phyloP scores from a whole-genome alignment of 2,113 vertebrate species.

The Pedetes capensis region DNA sequence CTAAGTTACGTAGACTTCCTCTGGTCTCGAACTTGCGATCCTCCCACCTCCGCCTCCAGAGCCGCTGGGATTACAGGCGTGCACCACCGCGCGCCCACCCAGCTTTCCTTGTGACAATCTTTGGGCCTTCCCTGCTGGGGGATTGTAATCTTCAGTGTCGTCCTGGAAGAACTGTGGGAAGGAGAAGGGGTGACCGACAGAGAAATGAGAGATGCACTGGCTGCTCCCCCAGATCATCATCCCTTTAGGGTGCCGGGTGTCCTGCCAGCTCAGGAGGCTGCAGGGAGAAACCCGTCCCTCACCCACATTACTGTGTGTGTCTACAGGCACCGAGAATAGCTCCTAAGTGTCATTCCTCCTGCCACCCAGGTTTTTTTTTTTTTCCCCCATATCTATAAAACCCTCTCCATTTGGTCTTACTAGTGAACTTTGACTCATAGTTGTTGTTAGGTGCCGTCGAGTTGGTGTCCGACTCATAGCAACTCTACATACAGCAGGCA shows the following conservation, averaged over 20 bases:
- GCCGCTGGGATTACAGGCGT: too few species aligned
- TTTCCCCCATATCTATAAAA: too few species aligned
- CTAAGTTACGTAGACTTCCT: too few species aligned
- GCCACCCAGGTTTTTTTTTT: too few species aligned
- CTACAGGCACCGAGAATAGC: neutral
- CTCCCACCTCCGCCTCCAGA: too few species aligned
- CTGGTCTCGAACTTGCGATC: too few species aligned
- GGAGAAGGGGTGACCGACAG: neutral
- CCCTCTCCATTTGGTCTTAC: neutral
- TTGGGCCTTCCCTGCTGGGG: neutral
- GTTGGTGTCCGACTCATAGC: too few species aligned
- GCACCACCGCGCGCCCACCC: too few species aligned
- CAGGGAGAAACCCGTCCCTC: neutral
- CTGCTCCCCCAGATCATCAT: neutral
- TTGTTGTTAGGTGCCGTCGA: too few species aligned
- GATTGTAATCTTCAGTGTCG: neutral
- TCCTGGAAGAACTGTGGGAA: neutral
- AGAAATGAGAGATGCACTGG: neutral
- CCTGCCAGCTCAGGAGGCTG: neutral
- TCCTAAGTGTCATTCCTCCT: neutral
- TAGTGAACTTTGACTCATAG: neutral
- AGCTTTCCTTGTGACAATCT: neutral
- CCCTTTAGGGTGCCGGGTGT: neutral
- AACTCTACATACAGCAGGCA: too few species aligned
- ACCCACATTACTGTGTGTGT: accelerated